These are phyloP conservation scores for Miichthys miiuy DNA, from an alignment of 2,797 vertebrate genomes.

Conservation along the genomic window DNA sequence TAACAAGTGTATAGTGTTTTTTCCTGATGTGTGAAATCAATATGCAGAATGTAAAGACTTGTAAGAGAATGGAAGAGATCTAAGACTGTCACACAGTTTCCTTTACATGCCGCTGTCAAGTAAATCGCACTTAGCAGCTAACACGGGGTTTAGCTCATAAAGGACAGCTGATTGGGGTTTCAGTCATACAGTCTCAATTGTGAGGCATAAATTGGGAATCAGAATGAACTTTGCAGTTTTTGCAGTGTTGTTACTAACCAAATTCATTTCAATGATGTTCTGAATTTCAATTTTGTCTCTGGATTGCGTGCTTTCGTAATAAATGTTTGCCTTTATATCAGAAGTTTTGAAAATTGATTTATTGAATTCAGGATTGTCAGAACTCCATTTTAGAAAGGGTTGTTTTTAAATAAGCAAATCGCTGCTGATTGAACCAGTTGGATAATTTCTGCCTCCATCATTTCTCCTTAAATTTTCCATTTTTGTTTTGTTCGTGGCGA, in stretches of 20 bases:
- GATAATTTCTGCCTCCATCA: neutral
- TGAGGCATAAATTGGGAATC: conserved; percentile 11
- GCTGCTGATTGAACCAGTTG: neutral
- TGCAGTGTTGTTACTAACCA: neutral
- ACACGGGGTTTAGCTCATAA: neutral
- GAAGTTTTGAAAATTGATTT: neutral
- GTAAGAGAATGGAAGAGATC: neutral
- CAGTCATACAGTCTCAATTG: neutral
- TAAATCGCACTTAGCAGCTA: neutral
- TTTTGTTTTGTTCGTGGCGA: neutral
- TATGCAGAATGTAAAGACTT: conserved; percentile 6
- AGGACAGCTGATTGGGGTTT: conserved; percentile 8
- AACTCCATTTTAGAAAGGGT: neutral
- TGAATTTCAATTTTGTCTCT: neutral
- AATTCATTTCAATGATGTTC: neutral
- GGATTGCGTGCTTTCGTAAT: neutral
- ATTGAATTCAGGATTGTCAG: neutral
- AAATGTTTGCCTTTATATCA: neutral
- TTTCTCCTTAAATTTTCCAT: neutral
- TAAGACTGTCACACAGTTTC: neutral
- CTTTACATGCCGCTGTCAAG: neutral
- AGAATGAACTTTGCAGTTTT: no score
- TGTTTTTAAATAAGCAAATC: neutral
- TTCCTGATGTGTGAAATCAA: conserved; percentile 5
- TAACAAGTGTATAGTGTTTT: neutral